Evolutionary conservation across 2,888 invertebrate genomes (phyloP), one percentile per base, ranked within the genome.

Genomic region (Cephalotes varians): DNA sequence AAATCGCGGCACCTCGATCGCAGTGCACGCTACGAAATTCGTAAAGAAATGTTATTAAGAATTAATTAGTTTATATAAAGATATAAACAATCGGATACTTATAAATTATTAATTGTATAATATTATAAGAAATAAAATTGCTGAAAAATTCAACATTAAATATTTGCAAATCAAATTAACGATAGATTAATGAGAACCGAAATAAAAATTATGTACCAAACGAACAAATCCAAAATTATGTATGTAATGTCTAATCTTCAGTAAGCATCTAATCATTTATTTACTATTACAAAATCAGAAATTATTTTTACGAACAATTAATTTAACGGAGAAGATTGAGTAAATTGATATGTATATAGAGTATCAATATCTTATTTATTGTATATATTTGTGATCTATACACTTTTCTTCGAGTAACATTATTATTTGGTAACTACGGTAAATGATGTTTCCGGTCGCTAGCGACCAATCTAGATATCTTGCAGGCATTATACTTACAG

Each of bases 321-420:
- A 67, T 56, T 56, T 28, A 44, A 58, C 18, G 3, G 31, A 31
- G 31, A 10, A 51, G 18, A 28, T n/a, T 21, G 2, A 74, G 28
- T 34, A 4, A 18, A 64, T 25, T 21, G 21, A 64, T 7, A 12
- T 10, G 21, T 21, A 47, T 56, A 40, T 90, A 87, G 90, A 90
- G 86, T 90, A 90, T 88, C 90, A 90, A 90, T 90, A 88, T 85
- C 85, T 88, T 87, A 85, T 90, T 90, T 90, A 90, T 90, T 90
- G 87, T 83, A 85, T 84, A 82, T 86, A 88, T 87, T 85, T 88
- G 84, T 86, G 84, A 83, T 89, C 90, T 90, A 90, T 90, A 90
- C 90, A 90, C 90, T 86, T 47, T 71, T 84, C 74, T 82, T 86
- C 86, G 88, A 84, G 83, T 90, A 90, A 90, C 87, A 88, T 86